Base-by-base conservation (phyloP, 2,113 vertebrate genomes). In the Oncorhynchus nerka region DNA sequence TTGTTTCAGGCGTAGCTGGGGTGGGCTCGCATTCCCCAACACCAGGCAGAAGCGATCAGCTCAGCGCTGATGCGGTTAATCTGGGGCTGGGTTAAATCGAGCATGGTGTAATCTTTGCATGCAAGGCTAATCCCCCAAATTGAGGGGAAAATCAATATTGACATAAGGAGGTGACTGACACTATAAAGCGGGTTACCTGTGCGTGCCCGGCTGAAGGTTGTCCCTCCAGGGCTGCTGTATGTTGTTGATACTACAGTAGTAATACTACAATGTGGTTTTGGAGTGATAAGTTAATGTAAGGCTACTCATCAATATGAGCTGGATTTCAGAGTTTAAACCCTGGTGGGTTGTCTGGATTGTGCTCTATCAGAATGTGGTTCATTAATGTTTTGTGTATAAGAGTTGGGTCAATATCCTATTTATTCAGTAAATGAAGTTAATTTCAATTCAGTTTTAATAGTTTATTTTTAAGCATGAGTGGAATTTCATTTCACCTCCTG, bases 51-150 rank as follows among this genome's bases (percentile, higher is more conserved):
- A 77, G 83, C 16, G 5, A 85, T 85, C 82, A 65, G 19, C 51
- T 55, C 51, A 83, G 80, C 83, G 77, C 83, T 86, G 86, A 90
- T 89, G 87, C 86, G 7, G 79, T 92, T 89, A 89, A 88, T 89
- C 88, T 88, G 85, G 76, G 77, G 80, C 72, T 55, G n/a, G 76
- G 86, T 79, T 91, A 82, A 92, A 85, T 88, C 67, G 81, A 84
- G 89, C 76, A 82, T 79, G 88, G 85, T 62, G 79, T 80, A 87
- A 89, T 90, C 86, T 82, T 82, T 76, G 83, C 88, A 84, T 80
- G 77, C 82, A 61, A 45, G 75, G 49, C 81, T 91, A 91, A 92
- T 92, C 91, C 84, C 48, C 75, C 30, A 71, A 57, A 79, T 69
- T 83, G 73, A 74, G 51, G 62, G 51, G 8, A 75, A 70, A 82